Percentiles rank a stretch among this genome's conserved stretches.
Conservation (phyloP, 2,888 invertebrate genomes). For the Entomobrya proxima region DNA sequence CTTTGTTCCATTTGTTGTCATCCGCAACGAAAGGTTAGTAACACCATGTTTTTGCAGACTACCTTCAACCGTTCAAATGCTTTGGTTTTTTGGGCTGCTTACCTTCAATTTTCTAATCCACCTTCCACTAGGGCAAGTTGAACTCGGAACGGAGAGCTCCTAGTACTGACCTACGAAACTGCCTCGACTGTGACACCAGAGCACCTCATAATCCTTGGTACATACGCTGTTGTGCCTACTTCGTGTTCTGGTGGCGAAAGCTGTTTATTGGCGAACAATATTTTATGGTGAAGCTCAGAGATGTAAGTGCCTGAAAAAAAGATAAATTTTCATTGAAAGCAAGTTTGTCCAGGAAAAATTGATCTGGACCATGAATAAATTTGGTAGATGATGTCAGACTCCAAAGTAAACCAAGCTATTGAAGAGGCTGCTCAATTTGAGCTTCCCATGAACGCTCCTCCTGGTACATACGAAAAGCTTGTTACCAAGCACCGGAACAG, state of each 20-base stretch:
- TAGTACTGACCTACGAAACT: constrained; percentile 68
- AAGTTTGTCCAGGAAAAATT: too few relatives aligned
- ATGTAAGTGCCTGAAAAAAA: constrained; percentile 69
- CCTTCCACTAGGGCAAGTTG: constrained; percentile 19
- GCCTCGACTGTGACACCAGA: constrained; percentile 72
- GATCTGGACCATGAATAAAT: too few relatives aligned
- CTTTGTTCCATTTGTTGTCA: constrained; percentile 46
- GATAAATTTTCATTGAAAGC: too few relatives aligned
- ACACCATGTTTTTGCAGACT: background rate
- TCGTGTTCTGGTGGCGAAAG: constrained; percentile 75
- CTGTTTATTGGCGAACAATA: constrained; percentile 73
- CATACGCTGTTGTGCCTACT: constrained; percentile 71
- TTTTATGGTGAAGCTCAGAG: constrained; percentile 70
- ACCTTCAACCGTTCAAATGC: background rate
- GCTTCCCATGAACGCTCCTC: constrained; percentile 76
- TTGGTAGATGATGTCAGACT: constrained; percentile 84
- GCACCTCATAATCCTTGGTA: constrained; percentile 74
- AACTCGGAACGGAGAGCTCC: constrained; percentile 34
- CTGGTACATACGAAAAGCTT: constrained; percentile 79
- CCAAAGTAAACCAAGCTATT: constrained; percentile 84
- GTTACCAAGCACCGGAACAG: constrained; percentile 82
- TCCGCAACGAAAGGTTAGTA: constrained; percentile 33
- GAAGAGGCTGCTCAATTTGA: constrained; percentile 83
- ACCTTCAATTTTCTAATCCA: background rate
- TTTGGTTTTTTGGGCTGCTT: background rate